Base-by-base conservation (phyloP, 2,113 vertebrate species). In the Bucco capensis region DNA sequence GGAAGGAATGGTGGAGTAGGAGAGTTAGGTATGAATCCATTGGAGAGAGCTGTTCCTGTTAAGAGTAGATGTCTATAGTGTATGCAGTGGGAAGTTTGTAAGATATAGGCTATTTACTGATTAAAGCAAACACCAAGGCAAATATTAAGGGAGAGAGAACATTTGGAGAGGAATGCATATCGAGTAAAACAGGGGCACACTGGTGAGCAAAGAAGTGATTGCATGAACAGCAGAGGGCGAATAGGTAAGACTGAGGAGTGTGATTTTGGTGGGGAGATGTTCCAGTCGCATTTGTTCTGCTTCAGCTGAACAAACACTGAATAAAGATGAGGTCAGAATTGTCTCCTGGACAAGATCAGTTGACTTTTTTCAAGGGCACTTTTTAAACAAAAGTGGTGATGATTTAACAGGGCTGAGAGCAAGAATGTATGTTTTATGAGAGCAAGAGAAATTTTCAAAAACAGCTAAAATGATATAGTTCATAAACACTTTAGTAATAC, bases 51-150 rank as follows among this genome's bases (percentile, higher is more conserved):
- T 51, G 6, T 64, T 83, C 13, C 47, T 64, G 0, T 74, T 31
- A 46, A 24, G 25, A 61, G 25, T 24, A 56, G 24, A 6, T 47
- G 10, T 70, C 21, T 47, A 1, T 42, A 19, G 27, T 23, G 28
- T 47, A 53, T 0, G 0, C 9, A 33, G 10, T 28, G 38, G 18
- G 24, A 67, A 51, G 8, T 19, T 38, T 50, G 12, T 70, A 49
- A 56, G 47, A 10, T 42, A 24, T 1, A 1, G 31, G 66, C 18
- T 33, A 1, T 50, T 6, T 66, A 44, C 47, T 16, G 16, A 56
- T 60, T 62, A 35, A 75, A 80, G 33, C 37, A 46, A 90, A 33
- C n/a, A 56, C 11, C 23, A 24, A 42, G 31, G 24, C 6, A 72
- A 51, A 31, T 72, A 21, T 14, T 53, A 51, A 80, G 25, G 31